Base-by-base conservation (phyloP, 2,888 invertebrate genomes). In the Eupithecia exiguata region DNA sequence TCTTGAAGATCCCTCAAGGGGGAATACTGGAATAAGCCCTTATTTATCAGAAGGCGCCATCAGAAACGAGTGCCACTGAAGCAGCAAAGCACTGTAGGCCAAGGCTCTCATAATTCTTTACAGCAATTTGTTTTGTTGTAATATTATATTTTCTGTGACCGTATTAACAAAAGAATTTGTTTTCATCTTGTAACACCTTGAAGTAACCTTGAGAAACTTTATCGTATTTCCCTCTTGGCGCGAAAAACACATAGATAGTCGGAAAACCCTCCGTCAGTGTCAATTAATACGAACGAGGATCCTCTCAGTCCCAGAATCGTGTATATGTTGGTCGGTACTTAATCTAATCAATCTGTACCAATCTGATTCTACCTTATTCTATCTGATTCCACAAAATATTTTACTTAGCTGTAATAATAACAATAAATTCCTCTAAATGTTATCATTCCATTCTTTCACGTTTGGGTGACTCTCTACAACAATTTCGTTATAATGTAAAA, bases 191-290 rank as follows among this genome's bases (percentile, higher is more conserved):
- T 25, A 25, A 58, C 25, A 25, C 58, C 25, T 58, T 58, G 58
- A 58, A 25, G 25, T 25, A 12, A 25, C 58, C 58, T 25, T 14
- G 25, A 58, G 71, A 77, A 77, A 73, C 76, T 63, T 71, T 46
- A n/a, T 66, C 62, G 65, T 67, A 75, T 76, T 68, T 81, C 78
- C 71, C 78, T 78, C 75, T 74, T 71, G 71, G 81, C 83, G 84
- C 84, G 86, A 86, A 84, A 85, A 65, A 65, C 36, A 65, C 63
- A 38, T 65, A 38, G 36, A 81, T 81, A 78, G 83, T 85, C 78
- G 78, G 77, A 78, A 80, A 80, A 65, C 36, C 92, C 92, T 90
- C 88, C 90, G 89, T 91, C 92, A 91, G 84, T 90, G 92, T 92
- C 92, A 92, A 91, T 92, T 91, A 92, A 82, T 81, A 84, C 84